Base-by-base conservation (phyloP, 2,888 invertebrate genomes). In the Ochropleura plecta region DNA sequence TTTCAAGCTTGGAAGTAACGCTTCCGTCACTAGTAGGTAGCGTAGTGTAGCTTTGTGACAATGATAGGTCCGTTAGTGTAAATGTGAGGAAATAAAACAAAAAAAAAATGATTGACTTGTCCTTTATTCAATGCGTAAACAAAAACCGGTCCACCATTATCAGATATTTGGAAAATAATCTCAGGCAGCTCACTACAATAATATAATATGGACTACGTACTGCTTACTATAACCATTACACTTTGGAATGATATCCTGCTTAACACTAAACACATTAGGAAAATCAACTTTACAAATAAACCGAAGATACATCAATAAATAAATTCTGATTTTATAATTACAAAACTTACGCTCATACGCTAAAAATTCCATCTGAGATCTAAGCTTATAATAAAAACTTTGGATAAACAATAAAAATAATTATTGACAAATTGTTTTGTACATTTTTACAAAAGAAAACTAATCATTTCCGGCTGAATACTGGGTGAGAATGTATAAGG, bases 381-480 rank as follows among this genome's bases (percentile, higher is more conserved):
- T 96, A 95, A 94, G 90, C 96, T 96, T 96, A 96, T 90, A 94
- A 94, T 95, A 95, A 93, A 90, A 96, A 95, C 96, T 96, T 96
- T 96, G 96, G 96, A 96, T 95, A 86, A 90, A 93, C 62, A 94
- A 94, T 95, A 93, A 95, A 91, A 92, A 93, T 94, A 93, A 93
- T 93, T 93, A 93, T 94, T 91, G 92, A 93, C 91, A 93, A 91
- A 90, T 90, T 86, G 88, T 92, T 94, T 95, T 96, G 93, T 96
- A 96, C 96, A 96, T 95, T 96, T 96, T 92, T 96, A 96, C 95
- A 96, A 94, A 93, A 93, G 90, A 93, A 94, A 93, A 89, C 84
- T 85, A 85, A 85, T 88, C 89, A 89, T 89, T 87, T 91, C 89
- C 88, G 68, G 90, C 87, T 90, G 88, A 94, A 93, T 93, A 94